Conservation (phyloP, 2,888 invertebrate species). For the Sialis lutaria region DNA sequence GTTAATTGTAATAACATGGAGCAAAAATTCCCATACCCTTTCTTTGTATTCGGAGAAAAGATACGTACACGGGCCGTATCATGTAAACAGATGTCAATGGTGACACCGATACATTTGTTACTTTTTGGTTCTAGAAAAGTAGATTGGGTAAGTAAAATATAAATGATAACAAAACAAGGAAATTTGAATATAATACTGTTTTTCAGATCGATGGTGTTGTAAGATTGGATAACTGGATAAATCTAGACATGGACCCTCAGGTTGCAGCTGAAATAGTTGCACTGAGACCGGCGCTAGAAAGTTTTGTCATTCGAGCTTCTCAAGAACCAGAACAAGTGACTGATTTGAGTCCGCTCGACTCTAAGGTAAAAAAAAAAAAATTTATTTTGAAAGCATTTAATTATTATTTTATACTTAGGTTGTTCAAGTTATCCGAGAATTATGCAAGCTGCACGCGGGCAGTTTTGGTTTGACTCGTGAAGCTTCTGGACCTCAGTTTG, state of each 20-base stretch:
- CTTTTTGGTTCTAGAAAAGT: conserved; percentile 84
- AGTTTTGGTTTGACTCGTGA: conserved; percentile 35
- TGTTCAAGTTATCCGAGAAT: conserved; percentile 47
- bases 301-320: conserved; percentile 63
- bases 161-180: neutral
- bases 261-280: conserved; percentile 70
- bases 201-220: conserved; percentile 48
- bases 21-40: conserved; percentile 76
- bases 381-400: neutral
- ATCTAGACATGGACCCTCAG: conserved; percentile 64
- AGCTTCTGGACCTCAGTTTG: conserved; percentile 29
- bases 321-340: conserved; percentile 61
- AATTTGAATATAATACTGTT: conserved; percentile 5
- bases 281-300: conserved; percentile 76
- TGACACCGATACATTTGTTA: conserved; percentile 80
- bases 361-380: conserved; percentile 31
- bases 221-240: conserved; percentile 86
- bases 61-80: conserved; percentile 88
- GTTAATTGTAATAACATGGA: conserved; percentile 81
- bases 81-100: conserved; percentile 90
- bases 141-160: conserved; percentile 36
- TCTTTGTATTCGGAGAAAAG: conserved; percentile 97
- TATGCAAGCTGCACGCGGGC: conserved; percentile 65
- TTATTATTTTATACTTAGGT: conserved; percentile 27
- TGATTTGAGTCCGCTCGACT: conserved; percentile 41